Evolutionary conservation across 2,113 vertebrate genomes (phyloP).

Genomic region (Caretta caretta): DNA sequence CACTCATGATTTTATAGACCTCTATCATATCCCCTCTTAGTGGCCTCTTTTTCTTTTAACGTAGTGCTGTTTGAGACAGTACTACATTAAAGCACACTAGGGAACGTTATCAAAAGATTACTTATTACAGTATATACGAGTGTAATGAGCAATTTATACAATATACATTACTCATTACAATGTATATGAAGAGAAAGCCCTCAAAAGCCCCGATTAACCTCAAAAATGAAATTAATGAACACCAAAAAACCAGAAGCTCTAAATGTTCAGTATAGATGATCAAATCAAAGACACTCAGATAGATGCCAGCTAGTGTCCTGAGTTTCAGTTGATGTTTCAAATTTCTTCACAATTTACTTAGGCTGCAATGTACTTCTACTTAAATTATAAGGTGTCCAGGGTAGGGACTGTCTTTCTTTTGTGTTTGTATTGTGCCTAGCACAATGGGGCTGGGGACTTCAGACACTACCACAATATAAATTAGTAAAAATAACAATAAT

Average conservation of each 20-base stretch:
- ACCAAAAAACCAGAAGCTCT: neutral
- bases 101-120: neutral
- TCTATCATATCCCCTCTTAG: too few species aligned
- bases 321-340: neutral
- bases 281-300: neutral
- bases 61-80: neutral
- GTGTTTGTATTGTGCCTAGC: neutral
- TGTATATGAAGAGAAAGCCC: neutral
- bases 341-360: neutral
- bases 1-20: too few species aligned
- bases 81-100: neutral
- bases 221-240: neutral
- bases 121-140: neutral
- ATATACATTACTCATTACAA: neutral
- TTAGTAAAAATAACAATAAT: neutral
- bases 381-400: neutral
- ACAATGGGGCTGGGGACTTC: neutral
- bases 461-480: neutral
- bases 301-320: neutral
- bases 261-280: neutral
- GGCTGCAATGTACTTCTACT: neutral
- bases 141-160: neutral
- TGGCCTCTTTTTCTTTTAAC: neutral
- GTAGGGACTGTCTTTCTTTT: neutral
- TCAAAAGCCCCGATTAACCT: neutral